These are phyloP conservation scores for Harpegnathos saltator DNA, from an alignment of 1,140 invertebrate genomes.

Conservation along the genomic window DNA sequence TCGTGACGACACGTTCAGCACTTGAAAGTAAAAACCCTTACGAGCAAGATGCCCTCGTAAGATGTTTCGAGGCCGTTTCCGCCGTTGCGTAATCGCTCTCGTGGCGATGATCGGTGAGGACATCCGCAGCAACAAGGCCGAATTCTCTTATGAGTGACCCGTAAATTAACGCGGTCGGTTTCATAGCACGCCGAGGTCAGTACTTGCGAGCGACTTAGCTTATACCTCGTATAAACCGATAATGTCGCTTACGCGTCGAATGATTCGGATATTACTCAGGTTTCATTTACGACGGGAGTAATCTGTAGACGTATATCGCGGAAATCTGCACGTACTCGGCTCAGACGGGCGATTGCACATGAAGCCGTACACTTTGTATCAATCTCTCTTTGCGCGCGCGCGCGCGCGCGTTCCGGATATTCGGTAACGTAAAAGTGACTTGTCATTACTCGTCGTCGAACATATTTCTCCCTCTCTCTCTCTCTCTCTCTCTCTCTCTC, in stretches of 20 bases:
- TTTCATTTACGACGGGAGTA: conserved; percentile 79
- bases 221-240: conserved; percentile 80
- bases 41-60: not conserved
- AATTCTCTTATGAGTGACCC: conserved; percentile 50
- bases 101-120: conserved; percentile 11
- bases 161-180: conserved; percentile 55
- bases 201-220: not conserved
- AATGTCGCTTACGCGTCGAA: conserved; percentile 84
- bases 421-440: too few species aligned
- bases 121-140: conserved; percentile 36
- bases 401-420: too few species aligned
- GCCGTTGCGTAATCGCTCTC: conserved; percentile 23
- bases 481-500: too few species aligned
- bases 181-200: conserved; percentile 51
- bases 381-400: not conserved
- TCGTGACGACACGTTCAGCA: too few species aligned
- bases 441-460: too few species aligned
- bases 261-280: conserved; percentile 79
- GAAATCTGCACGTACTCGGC: conserved; percentile 70
- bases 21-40: too few species aligned
- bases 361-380: not conserved
- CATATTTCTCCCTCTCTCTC: too few species aligned
- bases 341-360: too few species aligned
- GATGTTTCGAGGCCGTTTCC: conserved; percentile 41
- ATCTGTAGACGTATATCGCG: conserved; percentile 71